A percentile compares a stretch with the other conserved stretches of the same genome.
Conservation (phyloP, 92 coral and sea anemone species). For the Paramuricea clavata region DNA sequence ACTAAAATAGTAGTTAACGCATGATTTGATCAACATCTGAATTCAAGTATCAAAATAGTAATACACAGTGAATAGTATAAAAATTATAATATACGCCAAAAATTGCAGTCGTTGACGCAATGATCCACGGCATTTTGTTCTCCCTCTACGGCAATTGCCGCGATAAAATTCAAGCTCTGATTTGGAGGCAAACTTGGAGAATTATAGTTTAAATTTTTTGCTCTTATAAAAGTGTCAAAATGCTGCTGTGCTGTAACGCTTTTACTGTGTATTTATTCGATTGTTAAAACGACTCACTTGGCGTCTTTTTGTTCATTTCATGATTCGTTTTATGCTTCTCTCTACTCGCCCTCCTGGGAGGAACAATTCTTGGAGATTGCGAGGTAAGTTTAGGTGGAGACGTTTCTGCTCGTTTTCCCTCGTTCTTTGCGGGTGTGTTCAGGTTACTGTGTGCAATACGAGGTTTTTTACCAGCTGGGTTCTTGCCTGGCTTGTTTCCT, state of each 20-base stretch:
- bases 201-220: neutral
- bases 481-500: conserved; percentile 41
- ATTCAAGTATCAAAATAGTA: too few relatives aligned
- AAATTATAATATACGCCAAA: too few relatives aligned
- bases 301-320: neutral
- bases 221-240: neutral
- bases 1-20: too few relatives aligned
- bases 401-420: conserved; percentile 1
- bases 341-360: neutral
- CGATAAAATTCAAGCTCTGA: too few relatives aligned
- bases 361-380: neutral
- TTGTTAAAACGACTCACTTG: conserved; percentile 21
- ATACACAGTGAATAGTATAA: too few relatives aligned
- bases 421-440: conserved; percentile 75
- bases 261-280: too few relatives aligned
- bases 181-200: too few relatives aligned
- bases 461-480: conserved; percentile 77
- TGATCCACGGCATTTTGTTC: too few relatives aligned
- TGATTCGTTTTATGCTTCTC: conserved; percentile 7
- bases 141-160: too few relatives aligned
- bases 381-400: conserved; percentile 38
- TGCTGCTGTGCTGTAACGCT: too few relatives aligned
- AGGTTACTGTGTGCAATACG: conserved; percentile 78
- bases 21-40: too few relatives aligned
- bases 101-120: too few relatives aligned